Evolutionary conservation across 2,113 vertebrate species (phyloP).

Genomic region (Spermophilus dauricus): DNA sequence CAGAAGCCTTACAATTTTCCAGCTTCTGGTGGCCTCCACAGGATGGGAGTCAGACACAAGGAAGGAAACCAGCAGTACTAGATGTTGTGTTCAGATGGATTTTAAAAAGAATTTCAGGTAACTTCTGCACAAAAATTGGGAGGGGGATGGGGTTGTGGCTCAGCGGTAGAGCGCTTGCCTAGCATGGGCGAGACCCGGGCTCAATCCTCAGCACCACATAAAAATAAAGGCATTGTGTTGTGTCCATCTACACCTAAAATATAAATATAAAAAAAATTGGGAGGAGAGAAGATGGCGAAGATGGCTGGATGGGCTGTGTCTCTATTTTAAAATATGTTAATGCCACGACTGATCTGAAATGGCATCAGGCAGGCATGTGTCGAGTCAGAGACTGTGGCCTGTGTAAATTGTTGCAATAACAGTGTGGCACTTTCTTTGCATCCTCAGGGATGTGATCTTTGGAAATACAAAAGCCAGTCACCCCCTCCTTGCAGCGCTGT

Average conservation of each 20-base stretch:
- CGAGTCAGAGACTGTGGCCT: neutral
- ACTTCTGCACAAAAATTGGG: neutral
- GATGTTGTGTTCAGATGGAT: neutral
- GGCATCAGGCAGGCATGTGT: neutral
- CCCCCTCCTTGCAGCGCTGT: neutral
- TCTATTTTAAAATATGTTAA: neutral
- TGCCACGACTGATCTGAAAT: neutral
- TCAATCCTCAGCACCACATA: no score
- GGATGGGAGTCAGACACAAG: neutral
- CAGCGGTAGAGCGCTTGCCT: no score
- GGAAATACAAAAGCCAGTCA: slow-evolving; percentile 44
- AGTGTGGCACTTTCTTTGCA: neutral
- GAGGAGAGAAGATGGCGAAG: neutral
- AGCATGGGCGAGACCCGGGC: no score
- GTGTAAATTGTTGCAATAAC: neutral
- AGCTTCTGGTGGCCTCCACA: neutral
- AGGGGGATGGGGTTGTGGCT: neutral
- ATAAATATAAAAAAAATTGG: no score
- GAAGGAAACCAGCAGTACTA: neutral
- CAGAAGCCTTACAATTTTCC: neutral
- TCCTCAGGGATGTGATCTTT: neutral
- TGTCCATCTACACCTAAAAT: no score
- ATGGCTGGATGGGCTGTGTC: neutral
- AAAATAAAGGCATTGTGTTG: no score
- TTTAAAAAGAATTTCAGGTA: neutral